phyloP scores from a whole-genome alignment of 2,888 invertebrate species.

The Xanthorhoe designata region DNA sequence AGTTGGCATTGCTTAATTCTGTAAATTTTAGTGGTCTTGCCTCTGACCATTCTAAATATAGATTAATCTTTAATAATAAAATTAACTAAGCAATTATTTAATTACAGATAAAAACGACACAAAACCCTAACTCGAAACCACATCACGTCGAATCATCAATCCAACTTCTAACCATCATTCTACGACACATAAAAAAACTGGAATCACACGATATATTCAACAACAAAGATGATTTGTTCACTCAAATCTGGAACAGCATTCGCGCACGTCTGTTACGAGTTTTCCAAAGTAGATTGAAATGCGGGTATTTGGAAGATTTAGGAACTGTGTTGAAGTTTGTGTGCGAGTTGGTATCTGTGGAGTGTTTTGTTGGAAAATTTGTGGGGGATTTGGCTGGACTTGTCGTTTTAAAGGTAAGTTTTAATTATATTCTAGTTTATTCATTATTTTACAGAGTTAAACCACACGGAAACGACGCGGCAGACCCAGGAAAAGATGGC shows the following conservation, averaged over 20 bases:
- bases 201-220: conserved; percentile 67
- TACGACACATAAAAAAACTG: conserved; percentile 73
- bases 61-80: too few species aligned
- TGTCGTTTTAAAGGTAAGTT: conserved; percentile 65
- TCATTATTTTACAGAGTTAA: too few species aligned
- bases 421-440: neutral
- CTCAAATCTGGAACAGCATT: conserved; percentile 67
- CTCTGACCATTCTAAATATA: neutral
- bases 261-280: conserved; percentile 57
- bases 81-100: too few species aligned
- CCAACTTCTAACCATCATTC: conserved; percentile 64
- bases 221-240: conserved; percentile 65
- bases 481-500: too few species aligned
- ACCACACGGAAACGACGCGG: too few species aligned
- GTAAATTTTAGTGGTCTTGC: too few species aligned
- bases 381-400: conserved; percentile 63
- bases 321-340: conserved; percentile 65
- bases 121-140: conserved; percentile 58
- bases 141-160: conserved; percentile 69
- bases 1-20: too few species aligned
- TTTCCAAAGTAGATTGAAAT: conserved; percentile 46
- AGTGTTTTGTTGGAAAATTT: conserved; percentile 62
- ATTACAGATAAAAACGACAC: conserved; percentile 67
- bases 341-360: conserved; percentile 68
- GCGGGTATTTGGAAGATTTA: conserved; percentile 61